Conservation (phyloP, 2,113 vertebrate genomes). For the Cyprinus carpio region DNA sequence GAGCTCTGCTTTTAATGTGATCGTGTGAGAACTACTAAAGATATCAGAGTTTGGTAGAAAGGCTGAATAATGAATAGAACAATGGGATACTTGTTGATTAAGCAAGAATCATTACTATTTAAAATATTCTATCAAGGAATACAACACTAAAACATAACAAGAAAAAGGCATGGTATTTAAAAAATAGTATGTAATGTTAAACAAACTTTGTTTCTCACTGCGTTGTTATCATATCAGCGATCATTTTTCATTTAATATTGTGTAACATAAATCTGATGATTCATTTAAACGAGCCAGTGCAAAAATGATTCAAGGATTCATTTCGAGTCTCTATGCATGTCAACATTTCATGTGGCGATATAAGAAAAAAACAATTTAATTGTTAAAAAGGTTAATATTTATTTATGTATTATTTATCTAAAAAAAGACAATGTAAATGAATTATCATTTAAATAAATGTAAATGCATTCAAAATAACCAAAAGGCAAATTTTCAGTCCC, state of each 20-base stretch:
- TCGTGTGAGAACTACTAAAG: background rate
- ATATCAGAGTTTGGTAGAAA: background rate
- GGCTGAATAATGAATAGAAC: background rate
- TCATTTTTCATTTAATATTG: background rate
- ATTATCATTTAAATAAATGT: background rate
- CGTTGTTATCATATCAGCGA: background rate
- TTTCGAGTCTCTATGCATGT: background rate
- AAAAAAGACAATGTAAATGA: background rate
- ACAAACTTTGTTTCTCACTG: background rate
- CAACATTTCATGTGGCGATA: too few species aligned
- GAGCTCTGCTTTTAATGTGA: conserved; percentile 3
- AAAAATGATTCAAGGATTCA: background rate
- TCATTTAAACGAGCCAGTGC: background rate
- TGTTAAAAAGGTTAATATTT: too few species aligned
- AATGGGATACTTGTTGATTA: background rate
- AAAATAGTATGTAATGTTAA: too few species aligned
- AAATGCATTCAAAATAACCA: background rate
- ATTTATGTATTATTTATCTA: background rate
- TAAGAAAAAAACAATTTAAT: too few species aligned
- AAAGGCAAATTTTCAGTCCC: background rate
- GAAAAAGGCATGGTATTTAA: too few species aligned
- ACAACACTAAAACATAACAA: too few species aligned
- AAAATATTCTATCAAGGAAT: too few species aligned
- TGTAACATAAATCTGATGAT: background rate
- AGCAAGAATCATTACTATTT: background rate